Conservation (phyloP, 2,797 vertebrate genomes). For the Macroramphosus scolopax region DNA sequence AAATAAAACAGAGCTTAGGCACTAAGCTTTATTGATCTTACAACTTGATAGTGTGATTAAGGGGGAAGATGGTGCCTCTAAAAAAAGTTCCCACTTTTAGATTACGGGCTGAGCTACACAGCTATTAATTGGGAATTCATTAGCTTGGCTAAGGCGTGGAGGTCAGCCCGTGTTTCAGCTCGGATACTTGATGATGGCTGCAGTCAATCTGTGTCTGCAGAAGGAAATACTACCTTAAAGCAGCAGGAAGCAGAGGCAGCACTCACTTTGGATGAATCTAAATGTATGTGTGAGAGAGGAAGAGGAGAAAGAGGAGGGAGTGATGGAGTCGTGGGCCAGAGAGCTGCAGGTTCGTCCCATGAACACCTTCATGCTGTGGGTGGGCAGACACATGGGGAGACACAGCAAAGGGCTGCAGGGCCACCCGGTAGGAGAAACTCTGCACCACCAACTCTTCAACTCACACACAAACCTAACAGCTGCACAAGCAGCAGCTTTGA, state of each 20-base stretch:
- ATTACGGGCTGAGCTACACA: constrained; percentile 57
- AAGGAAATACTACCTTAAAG: too few relatives aligned
- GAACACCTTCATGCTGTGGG: constrained; percentile 72
- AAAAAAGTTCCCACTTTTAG: constrained; percentile 70
- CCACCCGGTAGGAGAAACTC: constrained; percentile 69
- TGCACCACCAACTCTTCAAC: constrained; percentile 62
- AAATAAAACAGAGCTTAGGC: constrained; percentile 80
- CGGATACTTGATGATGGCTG: constrained; percentile 8
- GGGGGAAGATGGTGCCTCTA: constrained; percentile 62
- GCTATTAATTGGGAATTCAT: too few relatives aligned
- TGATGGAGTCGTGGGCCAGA: constrained; percentile 55
- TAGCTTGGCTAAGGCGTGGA: constrained; percentile 38
- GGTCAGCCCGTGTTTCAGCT: constrained; percentile 11
- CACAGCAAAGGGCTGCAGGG: constrained; percentile 61
- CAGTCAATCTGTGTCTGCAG: too few relatives aligned
- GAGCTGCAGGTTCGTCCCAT: constrained; percentile 69
- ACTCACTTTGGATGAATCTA: constrained; percentile 22
- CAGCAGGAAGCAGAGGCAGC: constrained; percentile 16
- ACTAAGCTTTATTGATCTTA: constrained; percentile 85
- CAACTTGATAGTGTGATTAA: constrained; percentile 83
- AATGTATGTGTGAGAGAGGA: constrained; percentile 1
- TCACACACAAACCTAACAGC: constrained; percentile 59
- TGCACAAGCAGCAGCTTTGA: constrained; percentile 59
- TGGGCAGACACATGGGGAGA: constrained; percentile 66
- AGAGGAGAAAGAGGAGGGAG: constrained; percentile 24